A percentile compares a stretch with the other conserved stretches of the same genome.
Conservation (phyloP, 2,797 vertebrate genomes). For the Carapus acus region DNA sequence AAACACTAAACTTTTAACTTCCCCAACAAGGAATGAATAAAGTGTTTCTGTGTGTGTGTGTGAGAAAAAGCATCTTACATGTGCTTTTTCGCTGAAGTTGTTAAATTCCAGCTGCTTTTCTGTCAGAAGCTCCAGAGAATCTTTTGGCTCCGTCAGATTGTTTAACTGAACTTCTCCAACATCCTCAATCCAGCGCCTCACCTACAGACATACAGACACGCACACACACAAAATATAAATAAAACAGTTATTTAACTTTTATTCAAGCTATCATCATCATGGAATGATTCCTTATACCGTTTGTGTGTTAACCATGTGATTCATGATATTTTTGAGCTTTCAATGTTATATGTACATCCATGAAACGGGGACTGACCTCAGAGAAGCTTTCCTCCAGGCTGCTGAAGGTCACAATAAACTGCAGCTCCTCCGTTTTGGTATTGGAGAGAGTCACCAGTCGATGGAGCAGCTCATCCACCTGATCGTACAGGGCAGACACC, state of each 20-base stretch:
- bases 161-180: slow-evolving; percentile 77
- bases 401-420: slow-evolving; percentile 77
- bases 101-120: slow-evolving; percentile 75
- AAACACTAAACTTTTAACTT: too few species aligned
- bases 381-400: slow-evolving; percentile 73
- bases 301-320: too few species aligned
- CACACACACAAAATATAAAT: not conserved
- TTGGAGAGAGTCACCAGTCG: slow-evolving; percentile 84
- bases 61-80: slow-evolving; percentile 48
- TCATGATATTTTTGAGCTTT: too few species aligned
- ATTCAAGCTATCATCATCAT: too few species aligned
- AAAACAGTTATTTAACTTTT: too few species aligned
- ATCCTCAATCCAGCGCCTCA: slow-evolving; percentile 81
- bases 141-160: slow-evolving; percentile 65
- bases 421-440: slow-evolving; percentile 76
- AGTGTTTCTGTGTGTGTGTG: not conserved
- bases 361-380: slow-evolving; percentile 70
- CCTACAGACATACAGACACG: slow-evolving; percentile 61
- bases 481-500: slow-evolving; percentile 74
- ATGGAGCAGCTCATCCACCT: slow-evolving; percentile 87
- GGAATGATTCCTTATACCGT: too few species aligned
- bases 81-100: slow-evolving; percentile 78
- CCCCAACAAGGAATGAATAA: too few species aligned
- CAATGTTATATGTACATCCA: too few species aligned
- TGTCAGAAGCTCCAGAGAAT: slow-evolving; percentile 79